Percentiles rank a stretch among this genome's conserved stretches.
Conservation (phyloP, 2,888 invertebrate genomes). For the Celastrina argiolus region DNA sequence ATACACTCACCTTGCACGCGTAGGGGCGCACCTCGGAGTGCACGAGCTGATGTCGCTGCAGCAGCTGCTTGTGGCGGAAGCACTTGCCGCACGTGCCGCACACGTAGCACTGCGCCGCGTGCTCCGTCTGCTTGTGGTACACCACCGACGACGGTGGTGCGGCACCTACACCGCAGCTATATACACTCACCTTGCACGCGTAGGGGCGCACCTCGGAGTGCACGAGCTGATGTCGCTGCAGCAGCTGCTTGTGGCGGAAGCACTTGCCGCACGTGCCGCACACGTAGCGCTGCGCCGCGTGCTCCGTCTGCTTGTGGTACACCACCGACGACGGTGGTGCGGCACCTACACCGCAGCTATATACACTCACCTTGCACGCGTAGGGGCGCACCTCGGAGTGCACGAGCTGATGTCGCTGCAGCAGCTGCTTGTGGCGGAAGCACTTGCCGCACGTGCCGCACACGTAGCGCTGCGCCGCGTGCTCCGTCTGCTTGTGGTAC, state of each 20-base stretch:
- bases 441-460: slow-evolving; percentile 86
- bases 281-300: slow-evolving; percentile 82
- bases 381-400: slow-evolving; percentile 84
- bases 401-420: slow-evolving; percentile 87
- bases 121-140: slow-evolving; percentile 85
- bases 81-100: slow-evolving; percentile 86
- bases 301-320: slow-evolving; percentile 85
- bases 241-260: slow-evolving; percentile 85
- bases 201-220: slow-evolving; percentile 84
- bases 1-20: slow-evolving; percentile 73
- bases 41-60: slow-evolving; percentile 87
- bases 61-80: slow-evolving; percentile 85
- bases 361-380: slow-evolving; percentile 73
- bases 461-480: slow-evolving; percentile 82
- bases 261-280: slow-evolving; percentile 86
- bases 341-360: slow-evolving; percentile 62
- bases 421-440: slow-evolving; percentile 85
- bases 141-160: slow-evolving; percentile 84
- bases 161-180: slow-evolving; percentile 62
- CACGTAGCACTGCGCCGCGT: slow-evolving; percentile 82
- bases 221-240: slow-evolving; percentile 87
- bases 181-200: slow-evolving; percentile 73
- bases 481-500: slow-evolving; percentile 85
- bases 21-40: slow-evolving; percentile 84
- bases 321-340: slow-evolving; percentile 84